Evolutionary conservation across 2,113 vertebrate species (phyloP), one percentile per base, ranked within the genome.

Genomic region (Boulengeromyrus knoepffleri): DNA sequence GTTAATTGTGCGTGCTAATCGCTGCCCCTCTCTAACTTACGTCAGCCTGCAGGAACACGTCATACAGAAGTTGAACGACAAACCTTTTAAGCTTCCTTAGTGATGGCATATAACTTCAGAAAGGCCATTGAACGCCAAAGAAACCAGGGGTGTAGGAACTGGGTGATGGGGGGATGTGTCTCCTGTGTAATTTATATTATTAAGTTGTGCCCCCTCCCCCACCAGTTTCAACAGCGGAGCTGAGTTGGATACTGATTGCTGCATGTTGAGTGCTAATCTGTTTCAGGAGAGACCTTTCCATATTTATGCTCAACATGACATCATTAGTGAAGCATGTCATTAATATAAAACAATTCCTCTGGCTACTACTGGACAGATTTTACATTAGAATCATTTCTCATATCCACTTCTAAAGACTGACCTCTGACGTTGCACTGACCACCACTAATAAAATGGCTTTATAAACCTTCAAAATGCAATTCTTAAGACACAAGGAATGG

Each of bases 1-100:
- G 95, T 95, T 96, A 95, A 96, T 95, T 95, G 94, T 93, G 9
- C 90, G 19, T 70, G 94, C 91, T 95, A 96, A 96, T 96, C 95
- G 94, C 95, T 94, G 94, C 91, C 91, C 91, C 91, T 94, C 93
- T 89, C 91, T 89, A 93, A 92, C 93, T 94, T 94, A 96, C 90
- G 90, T 91, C 91, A 91, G 90, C 77, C 50, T 91, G 91, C 83
- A 89, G 89, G 49, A 94, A 93, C 93, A 95, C 92, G 94, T 96
- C 95, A 96, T 93, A 88, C 89, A 91, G 90, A 92, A 91, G 83
- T 88, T 6, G 46, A 92, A 94, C 93, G 93, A 95, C 95, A 96
- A 92, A 92, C 90, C 92, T 94, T 92, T 92, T 56, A 85, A 86
- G 90, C 90, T 93, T 90, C 92, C 94, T 92, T 89, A 92, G 92